A percentile compares a stretch with the other conserved stretches of the same genome.
Evolutionary conservation across 2,888 invertebrate species (phyloP).

Genomic region (Pandemis cinnamomeana): DNA sequence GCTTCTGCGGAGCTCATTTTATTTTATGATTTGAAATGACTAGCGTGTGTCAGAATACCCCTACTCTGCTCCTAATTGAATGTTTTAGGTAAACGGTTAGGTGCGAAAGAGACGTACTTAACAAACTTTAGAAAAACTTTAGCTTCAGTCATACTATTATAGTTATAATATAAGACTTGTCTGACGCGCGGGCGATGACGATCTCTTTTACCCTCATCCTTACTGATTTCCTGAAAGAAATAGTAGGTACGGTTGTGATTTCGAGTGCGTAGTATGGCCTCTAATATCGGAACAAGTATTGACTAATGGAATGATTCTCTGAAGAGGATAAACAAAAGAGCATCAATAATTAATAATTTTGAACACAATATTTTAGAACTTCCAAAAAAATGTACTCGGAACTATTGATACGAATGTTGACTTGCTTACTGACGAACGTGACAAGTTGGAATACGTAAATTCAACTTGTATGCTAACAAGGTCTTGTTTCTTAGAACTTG

Average conservation of each 20-base stretch:
- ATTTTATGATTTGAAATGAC: constrained; percentile 5
- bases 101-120: too few species aligned
- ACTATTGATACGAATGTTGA: not conserved
- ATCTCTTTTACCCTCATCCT: too few species aligned
- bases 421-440: not conserved
- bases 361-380: not conserved
- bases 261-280: too few species aligned
- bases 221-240: too few species aligned
- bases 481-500: constrained; percentile 12
- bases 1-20: not conserved
- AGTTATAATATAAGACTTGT: too few species aligned
- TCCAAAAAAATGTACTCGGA: not conserved
- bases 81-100: not conserved
- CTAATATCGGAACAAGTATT: too few species aligned
- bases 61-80: not conserved
- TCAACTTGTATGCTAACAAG: constrained; percentile 18
- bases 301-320: too few species aligned
- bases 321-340: not conserved
- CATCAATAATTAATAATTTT: not conserved
- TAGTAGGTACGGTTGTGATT: too few species aligned
- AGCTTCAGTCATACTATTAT: too few species aligned
- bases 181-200: too few species aligned
- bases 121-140: too few species aligned
- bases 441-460: not conserved
- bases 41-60: not conserved